Base-by-base conservation (phyloP, 2,113 vertebrate genomes). In the Limnothrissa miodon region DNA sequence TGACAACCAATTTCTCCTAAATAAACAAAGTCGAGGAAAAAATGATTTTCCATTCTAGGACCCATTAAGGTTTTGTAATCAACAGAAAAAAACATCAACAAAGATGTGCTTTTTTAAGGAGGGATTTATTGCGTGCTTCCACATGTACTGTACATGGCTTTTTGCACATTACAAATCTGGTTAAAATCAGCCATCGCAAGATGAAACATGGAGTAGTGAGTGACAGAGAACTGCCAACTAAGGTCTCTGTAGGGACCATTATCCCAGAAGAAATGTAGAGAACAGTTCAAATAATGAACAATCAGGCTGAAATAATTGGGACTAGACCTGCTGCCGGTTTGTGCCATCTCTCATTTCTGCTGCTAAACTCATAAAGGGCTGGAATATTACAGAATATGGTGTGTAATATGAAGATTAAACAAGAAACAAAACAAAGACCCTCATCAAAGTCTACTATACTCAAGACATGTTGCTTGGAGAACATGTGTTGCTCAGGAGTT, bases 91-190 rank as follows among this genome's bases (percentile, higher is more conserved):
- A 36, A 29, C 45, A 82, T 80, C 74, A 74, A 29, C 78, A 82
- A n/a, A 66, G 79, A 44, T n/a, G 19, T 56, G 23, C 36, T 39
- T 70, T 70, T 25, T 78, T 36, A 78, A 80, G 78, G 85, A 83
- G 81, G 81, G 86, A 83, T 89, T 89, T 89, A 89, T 89, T 89
- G 39, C 66, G 82, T 80, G 53, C 86, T 44, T 82, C 66, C 66
- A 45, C 25, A 79, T 79, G 70, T 79, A 74, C 53, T 79, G 70
- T 79, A 74, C 53, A 84, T 82, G 29, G 29, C 82, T 66, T 56
- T 36, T 81, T 82, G 85, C 53, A 78, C 39, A 82, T 78, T 45
- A 82, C 79, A 39, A 85, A 82, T 84, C 84, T 80, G 53, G 59
- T 56, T 23, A 78, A 39, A 33, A 62, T 82, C 78, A 78, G 78